Base-by-base conservation (phyloP, 2,797 vertebrate species). In the Acanthiza pusilla region DNA sequence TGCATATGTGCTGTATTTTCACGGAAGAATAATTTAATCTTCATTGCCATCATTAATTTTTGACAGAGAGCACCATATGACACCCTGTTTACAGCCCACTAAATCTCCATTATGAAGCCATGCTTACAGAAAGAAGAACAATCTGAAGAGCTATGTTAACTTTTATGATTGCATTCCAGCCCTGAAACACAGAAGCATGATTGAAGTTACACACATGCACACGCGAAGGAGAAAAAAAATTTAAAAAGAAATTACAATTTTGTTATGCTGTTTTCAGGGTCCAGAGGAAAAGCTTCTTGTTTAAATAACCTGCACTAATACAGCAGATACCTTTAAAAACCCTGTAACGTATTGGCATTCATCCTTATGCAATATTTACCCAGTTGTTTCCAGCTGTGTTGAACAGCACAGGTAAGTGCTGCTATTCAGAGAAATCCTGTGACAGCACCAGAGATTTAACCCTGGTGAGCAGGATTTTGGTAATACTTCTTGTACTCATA, bases 1-100 rank as follows among this genome's bases (percentile, higher is more conserved):
- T 62, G 42, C 16, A 5, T 89, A 85, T 82, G 89, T 43, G 51
- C 77, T 92, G 68, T 78, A 40, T 91, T 96, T 94, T 94, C 78
- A 96, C 3, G 73, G 89, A 94, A 96, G 79, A 91, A 91, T 61
- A 92, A 93, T 90, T 95, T 94, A 91, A 87, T 96, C 92, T 95
- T 95, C 76, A 87, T 93, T 47, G 77, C 91, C 92, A 60, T 93
- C 89, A 88, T 92, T 91, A 96, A 89, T 93, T 97, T 95, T 97
- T 93, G 92, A 94, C 78, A 89, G 95, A 96, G 92, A 94, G 88
- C 91, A 93, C 80, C 92, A 93, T 92, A 92, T 48, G 71, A 96
- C 96, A 96, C 93, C 93, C 96, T 95, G 89, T 96, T 96, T 97
- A 97, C 91, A 96, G 81, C 65, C 57, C 53, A 86, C 94, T 88